Evolutionary conservation across 1,140 invertebrate species (phyloP).

Genomic region (Pogonomyrmex californicus): DNA sequence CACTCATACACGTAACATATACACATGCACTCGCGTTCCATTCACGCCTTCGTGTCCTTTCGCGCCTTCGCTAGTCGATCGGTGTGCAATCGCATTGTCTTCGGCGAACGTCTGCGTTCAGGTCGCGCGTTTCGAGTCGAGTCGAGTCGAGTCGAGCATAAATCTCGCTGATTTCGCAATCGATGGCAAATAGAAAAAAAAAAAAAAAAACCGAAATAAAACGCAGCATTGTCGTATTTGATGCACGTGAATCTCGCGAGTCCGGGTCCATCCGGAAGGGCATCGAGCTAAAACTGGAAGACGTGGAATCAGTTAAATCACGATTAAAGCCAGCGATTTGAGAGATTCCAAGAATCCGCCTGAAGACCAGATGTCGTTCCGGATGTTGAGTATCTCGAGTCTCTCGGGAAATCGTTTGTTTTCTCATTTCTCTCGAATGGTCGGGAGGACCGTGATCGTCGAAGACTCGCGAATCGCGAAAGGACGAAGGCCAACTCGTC

Average conservation of each 20-base stretch:
- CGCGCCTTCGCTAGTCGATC: constrained; percentile 71
- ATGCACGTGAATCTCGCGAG: not conserved
- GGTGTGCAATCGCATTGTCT: constrained; percentile 78
- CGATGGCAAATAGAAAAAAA: not conserved
- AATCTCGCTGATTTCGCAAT: constrained; percentile 5
- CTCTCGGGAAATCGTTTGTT: not conserved
- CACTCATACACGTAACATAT: constrained; percentile 42
- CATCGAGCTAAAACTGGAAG: constrained; percentile 2
- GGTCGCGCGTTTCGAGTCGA: constrained; percentile 65
- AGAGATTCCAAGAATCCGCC: not conserved
- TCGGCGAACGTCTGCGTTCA: constrained; percentile 73
- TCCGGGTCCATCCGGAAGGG: not conserved
- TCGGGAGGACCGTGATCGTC: not conserved
- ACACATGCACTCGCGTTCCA: constrained; percentile 24
- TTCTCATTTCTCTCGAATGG: not conserved
- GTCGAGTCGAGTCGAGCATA: constrained; percentile 37
- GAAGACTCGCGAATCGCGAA: constrained; percentile 1
- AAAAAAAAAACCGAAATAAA: not conserved
- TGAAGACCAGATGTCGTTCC: not conserved
- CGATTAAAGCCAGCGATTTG: not conserved
- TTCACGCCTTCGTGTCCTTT: constrained; percentile 72
- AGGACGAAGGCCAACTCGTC: not conserved
- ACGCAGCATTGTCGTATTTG: not conserved
- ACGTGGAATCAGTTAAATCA: not conserved
- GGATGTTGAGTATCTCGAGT: too few relatives aligned